A percentile compares a stretch with the other conserved stretches of the same genome.
Conservation (phyloP, 1,140 invertebrate genomes). For the Drosophila bocqueti region DNA sequence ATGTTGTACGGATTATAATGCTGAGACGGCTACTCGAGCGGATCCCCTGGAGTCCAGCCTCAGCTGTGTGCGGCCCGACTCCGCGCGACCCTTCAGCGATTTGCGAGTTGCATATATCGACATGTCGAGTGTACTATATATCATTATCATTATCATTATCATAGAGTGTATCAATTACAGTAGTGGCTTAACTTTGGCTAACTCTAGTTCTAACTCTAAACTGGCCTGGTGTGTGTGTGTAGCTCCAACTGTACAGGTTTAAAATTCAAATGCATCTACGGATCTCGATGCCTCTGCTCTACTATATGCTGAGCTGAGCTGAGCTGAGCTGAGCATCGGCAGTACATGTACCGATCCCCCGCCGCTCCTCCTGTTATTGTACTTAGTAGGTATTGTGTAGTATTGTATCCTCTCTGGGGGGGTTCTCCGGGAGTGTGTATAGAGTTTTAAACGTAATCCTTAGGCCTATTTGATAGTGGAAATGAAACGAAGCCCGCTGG, state of each 20-base stretch:
- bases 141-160: background rate
- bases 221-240: constrained; percentile 9
- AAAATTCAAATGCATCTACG: constrained; percentile 21
- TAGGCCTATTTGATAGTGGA: constrained; percentile 45
- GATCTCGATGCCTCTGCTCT: background rate
- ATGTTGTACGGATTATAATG: constrained; percentile 22
- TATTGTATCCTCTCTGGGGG: constrained; percentile 9
- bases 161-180: constrained; percentile 9
- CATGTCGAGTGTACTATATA: constrained; percentile 10
- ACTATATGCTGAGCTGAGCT: no score
- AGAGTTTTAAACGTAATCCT: constrained; percentile 36
- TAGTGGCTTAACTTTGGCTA: constrained; percentile 45
- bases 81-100: constrained; percentile 3
- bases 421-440: constrained; percentile 15
- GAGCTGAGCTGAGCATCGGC: constrained; percentile 2
- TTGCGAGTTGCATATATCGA: constrained; percentile 29
- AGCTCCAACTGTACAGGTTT: constrained; percentile 32
- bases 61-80: background rate
- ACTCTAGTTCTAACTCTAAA: constrained; percentile 24
- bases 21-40: constrained; percentile 27
- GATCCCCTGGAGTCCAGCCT: background rate
- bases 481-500: constrained; percentile 38
- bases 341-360: constrained; percentile 1
- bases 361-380: constrained; percentile 52
- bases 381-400: constrained; percentile 68